A percentile compares a stretch with the other conserved stretches of the same genome.
phyloP scores from a whole-genome alignment of 64 coral and sea anemone genomes.

The Stylophora pistillata region DNA sequence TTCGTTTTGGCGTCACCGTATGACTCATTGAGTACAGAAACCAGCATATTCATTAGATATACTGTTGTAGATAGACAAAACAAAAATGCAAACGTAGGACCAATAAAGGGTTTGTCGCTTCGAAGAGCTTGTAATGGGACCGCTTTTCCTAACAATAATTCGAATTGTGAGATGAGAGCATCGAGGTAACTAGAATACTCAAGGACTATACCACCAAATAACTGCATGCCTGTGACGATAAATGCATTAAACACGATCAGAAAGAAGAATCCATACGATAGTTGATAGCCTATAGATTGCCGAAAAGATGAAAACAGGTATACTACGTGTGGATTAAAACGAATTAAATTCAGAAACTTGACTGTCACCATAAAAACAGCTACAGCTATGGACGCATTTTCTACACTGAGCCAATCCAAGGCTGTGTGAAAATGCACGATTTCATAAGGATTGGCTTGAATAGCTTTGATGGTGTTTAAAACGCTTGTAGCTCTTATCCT shows the following conservation, averaged over 20 bases:
- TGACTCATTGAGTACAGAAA: conserved; percentile 45
- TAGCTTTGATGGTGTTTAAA: conserved; percentile 37
- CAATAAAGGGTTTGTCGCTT: conserved; percentile 11
- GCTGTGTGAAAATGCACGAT: conserved; percentile 65
- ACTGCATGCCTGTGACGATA: conserved; percentile 52
- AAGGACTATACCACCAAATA: conserved; percentile 9
- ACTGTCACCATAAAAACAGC: conserved; percentile 54
- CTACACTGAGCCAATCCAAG: conserved; percentile 14
- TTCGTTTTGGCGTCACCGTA: conserved; percentile 23
- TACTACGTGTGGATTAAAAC: conserved; percentile 43
- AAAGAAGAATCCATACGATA: conserved; percentile 47
- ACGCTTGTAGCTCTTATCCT: conserved; percentile 20
- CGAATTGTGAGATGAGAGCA: neutral
- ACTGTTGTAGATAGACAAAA: conserved; percentile 27
- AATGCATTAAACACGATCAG: conserved; percentile 51
- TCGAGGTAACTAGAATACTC: neutral
- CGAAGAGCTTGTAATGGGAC: conserved; percentile 3
- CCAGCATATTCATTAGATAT: conserved; percentile 38
- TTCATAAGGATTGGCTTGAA: conserved; percentile 65
- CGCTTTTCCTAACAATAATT: conserved; percentile 18
- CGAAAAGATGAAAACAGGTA: conserved; percentile 53
- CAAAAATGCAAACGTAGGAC: conserved; percentile 18
- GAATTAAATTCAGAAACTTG: conserved; percentile 58
- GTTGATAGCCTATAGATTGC: conserved; percentile 16
- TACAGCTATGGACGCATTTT: conserved; percentile 56